Conservation (phyloP, 2,797 vertebrate genomes). For the Parambassis ranga region DNA sequence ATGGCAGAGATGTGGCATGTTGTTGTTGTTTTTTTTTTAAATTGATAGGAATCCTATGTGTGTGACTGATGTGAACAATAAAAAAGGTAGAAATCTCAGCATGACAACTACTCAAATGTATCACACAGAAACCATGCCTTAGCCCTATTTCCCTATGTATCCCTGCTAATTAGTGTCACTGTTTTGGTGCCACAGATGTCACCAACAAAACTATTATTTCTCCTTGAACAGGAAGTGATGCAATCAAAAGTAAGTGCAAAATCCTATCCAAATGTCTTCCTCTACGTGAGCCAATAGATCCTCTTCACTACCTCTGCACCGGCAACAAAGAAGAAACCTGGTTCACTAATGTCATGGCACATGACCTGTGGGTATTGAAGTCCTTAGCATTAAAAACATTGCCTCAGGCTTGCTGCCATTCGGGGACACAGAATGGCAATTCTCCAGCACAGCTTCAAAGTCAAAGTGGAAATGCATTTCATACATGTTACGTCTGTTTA, state of each 20-base stretch:
- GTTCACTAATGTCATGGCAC: constrained; percentile 6
- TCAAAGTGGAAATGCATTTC: neutral
- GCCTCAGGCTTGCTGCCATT: neutral
- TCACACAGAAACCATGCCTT: neutral
- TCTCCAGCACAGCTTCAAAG: neutral
- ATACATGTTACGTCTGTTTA: too few species aligned
- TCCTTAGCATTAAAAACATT: neutral
- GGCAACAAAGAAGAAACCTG: constrained; percentile 15
- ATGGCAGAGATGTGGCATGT: constrained; percentile 9
- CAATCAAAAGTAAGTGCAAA: constrained; percentile 37
- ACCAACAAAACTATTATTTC: constrained; percentile 2
- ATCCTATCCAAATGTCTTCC: neutral
- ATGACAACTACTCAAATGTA: neutral
- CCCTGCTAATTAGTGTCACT: constrained; percentile 11
- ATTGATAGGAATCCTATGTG: neutral
- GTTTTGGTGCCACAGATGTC: neutral
- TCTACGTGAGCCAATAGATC: neutral
- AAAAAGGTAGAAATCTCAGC: neutral
- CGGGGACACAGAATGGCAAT: neutral
- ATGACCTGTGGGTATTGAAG: constrained; percentile 18
- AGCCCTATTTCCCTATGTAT: neutral
- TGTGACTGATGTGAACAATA: neutral
- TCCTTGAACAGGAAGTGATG: constrained; percentile 37
- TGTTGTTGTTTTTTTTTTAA: neutral
- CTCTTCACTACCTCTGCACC: neutral